Conservation (phyloP, 2,888 invertebrate genomes). For the Andrena haemorrhoa region DNA sequence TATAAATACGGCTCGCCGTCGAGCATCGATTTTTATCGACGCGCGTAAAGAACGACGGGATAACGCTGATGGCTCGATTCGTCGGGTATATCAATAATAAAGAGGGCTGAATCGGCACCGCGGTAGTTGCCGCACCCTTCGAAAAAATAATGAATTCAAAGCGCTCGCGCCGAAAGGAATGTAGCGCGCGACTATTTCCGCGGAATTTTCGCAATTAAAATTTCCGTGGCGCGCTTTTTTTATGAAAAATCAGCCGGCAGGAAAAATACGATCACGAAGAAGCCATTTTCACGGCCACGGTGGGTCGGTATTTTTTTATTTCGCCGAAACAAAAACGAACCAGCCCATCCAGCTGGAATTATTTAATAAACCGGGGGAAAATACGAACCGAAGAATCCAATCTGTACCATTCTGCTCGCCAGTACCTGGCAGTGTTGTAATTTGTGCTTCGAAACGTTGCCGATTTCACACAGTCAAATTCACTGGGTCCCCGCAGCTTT, state of each 20-base stretch:
- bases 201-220: conserved; percentile 82
- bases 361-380: conserved; percentile 23
- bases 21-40: conserved; percentile 75
- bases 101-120: conserved; percentile 21
- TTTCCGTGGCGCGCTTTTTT: conserved; percentile 64
- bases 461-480: not conserved
- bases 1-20: conserved; percentile 55
- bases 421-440: not conserved
- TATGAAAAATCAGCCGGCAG: conserved; percentile 28
- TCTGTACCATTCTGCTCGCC: not conserved
- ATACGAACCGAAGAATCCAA: not conserved
- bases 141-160: conserved; percentile 21
- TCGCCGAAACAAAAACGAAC: conserved; percentile 32
- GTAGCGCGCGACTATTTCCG: conserved; percentile 59
- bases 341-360: conserved; percentile 5
- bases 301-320: conserved; percentile 39
- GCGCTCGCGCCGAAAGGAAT: conserved; percentile 35
- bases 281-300: not conserved
- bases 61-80: conserved; percentile 8
- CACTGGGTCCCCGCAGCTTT: not conserved
- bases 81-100: conserved; percentile 47
- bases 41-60: conserved; percentile 14
- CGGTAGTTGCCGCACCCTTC: not conserved
- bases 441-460: not conserved
- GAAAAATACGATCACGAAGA: not conserved